Evolutionary conservation across 2,888 invertebrate genomes (phyloP), one percentile per base, ranked within the genome.

Genomic region (Alloplasta piceator): DNA sequence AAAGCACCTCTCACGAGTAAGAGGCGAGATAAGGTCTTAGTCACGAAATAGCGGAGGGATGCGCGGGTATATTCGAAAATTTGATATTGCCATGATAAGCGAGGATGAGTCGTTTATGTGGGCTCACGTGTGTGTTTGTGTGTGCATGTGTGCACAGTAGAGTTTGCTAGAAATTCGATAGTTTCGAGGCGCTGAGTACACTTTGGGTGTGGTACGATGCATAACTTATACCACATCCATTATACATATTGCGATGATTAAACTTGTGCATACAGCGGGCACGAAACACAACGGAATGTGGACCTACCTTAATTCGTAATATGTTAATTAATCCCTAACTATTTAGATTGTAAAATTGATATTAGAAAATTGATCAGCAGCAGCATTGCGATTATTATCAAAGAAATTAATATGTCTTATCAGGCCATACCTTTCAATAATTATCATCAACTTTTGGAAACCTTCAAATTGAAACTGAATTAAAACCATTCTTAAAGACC

Each of bases 101-200:
- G 61, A 46, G 26, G 6, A 43, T 14, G 12, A 43, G 46, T 16
- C 7, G 38, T n/a, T 16, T 36, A 38, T 26, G 26, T 26, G 26
- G 26, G 3, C 26, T 26, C 26, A 26, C 26, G 26, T 26, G 26
- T 26, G 26, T 38, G n/a, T 39, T 6, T 39, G n/a, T 46, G 26
- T 26, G 26, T 26, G 52, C 14, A 14, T 52, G 52, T 52, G 14
- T 52, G 14, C 12, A 52, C 6, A 52, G 14, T 52, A 5, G 14
- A 52, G 58, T 58, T 70, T 58, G 70, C 46, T 70, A 58, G 36
- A 70, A 70, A 70, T 58, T 58, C 46, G 48, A 70, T 58, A 46
- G 58, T 58, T 70, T 58, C 70, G 36, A 48, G 48, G 6, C 46
- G 14, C 16, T 16, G 46, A 46, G 52, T 52, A 52, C 52, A 70